Evolutionary conservation across 2,797 vertebrate species (phyloP).

Genomic region (Sciurus carolinensis): DNA sequence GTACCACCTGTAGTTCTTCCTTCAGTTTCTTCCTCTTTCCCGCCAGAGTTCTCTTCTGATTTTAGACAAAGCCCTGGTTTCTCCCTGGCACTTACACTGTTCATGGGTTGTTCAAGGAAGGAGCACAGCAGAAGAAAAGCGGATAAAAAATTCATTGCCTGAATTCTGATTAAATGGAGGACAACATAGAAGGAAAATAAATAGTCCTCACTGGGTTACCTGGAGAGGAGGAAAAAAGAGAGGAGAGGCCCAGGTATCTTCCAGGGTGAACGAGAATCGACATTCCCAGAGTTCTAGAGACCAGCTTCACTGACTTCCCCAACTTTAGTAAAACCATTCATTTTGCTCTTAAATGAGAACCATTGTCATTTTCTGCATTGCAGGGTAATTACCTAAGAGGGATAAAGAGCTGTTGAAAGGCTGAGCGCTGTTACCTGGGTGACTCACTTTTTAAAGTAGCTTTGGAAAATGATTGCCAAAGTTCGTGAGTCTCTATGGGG

Average conservation of each 20-base stretch:
- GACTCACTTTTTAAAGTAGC: conserved; percentile 64
- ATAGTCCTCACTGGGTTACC: neutral
- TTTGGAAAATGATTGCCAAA: conserved; percentile 50
- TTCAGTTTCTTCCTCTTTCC: neutral
- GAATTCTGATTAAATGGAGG: neutral
- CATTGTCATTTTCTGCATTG: conserved; percentile 53
- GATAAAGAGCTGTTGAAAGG: conserved; percentile 70
- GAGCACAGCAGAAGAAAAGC: neutral
- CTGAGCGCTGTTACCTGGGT: neutral
- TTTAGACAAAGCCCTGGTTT: neutral
- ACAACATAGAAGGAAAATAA: rapidly evolving
- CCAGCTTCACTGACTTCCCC: conserved; percentile 37
- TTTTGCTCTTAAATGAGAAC: conserved; percentile 74
- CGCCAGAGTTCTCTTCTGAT: neutral
- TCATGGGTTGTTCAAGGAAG: neutral
- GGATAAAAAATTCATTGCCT: neutral
- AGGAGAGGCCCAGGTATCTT: neutral
- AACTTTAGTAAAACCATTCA: conserved; percentile 65
- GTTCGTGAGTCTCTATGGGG: neutral
- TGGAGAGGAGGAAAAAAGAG: rapidly evolving
- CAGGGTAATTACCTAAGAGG: conserved; percentile 72
- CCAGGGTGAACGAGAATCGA: neutral
- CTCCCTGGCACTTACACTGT: neutral
- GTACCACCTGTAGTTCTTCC: neutral
- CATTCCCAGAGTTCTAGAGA: neutral